These are phyloP conservation scores for Fukomys damarensis DNA, from an alignment of 2,113 vertebrate species.

Conservation along the genomic window DNA sequence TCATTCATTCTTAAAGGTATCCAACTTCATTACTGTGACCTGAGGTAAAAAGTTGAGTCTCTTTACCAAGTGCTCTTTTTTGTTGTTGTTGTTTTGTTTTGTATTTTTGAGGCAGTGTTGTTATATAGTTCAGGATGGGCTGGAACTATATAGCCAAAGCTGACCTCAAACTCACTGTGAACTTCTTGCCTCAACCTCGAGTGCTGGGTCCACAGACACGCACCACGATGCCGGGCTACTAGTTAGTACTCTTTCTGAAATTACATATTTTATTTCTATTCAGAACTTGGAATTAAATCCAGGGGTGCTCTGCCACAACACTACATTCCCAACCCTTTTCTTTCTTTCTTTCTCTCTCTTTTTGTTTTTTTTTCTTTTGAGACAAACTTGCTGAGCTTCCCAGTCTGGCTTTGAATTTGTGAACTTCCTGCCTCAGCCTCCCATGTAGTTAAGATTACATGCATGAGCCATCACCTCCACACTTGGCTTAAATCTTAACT, in stretches of 20 bases:
- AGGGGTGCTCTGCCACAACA: not conserved
- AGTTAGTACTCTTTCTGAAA: not conserved
- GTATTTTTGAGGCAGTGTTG: not conserved
- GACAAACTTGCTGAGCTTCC: not conserved
- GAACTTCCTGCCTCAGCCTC: not conserved
- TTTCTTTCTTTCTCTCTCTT: not conserved
- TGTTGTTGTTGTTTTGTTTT: not conserved
- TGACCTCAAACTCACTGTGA: not conserved
- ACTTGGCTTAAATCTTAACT: not conserved
- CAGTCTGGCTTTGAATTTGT: not conserved
- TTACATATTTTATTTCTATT: not conserved
- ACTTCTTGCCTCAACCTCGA: not conserved
- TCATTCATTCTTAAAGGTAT: not conserved
- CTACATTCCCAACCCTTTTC: not conserved
- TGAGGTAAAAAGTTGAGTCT: not conserved
- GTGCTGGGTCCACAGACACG: not conserved
- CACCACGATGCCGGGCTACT: not conserved
- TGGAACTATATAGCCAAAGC: not conserved
- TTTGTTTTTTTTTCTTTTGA: not conserved
- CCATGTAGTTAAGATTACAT: not conserved
- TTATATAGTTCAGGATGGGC: not conserved
- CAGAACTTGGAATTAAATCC: not conserved
- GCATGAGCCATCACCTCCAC: not conserved
- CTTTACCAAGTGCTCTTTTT: not conserved
- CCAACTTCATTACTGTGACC: not conserved